Evolutionary conservation across 2,888 invertebrate species (phyloP).

Genomic region (Thymelicus lineola): DNA sequence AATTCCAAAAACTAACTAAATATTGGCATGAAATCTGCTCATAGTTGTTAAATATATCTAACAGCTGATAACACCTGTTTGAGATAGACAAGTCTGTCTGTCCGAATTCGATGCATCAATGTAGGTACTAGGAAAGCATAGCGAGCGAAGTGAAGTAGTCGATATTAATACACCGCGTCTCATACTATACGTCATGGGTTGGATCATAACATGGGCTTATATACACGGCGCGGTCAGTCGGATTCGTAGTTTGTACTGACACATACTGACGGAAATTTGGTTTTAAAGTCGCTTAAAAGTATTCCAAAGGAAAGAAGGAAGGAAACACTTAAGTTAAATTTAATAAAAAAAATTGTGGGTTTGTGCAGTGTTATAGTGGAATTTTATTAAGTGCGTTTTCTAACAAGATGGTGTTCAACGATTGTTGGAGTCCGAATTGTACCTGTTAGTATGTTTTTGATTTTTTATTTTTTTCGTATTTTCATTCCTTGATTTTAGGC

Average conservation of each 20-base stretch:
- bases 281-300: neutral
- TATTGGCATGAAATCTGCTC: too few relatives aligned
- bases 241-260: neutral
- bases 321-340: too few relatives aligned
- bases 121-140: conserved; percentile 36
- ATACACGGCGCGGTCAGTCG: neutral
- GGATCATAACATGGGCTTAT: neutral
- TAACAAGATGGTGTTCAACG: conserved; percentile 69
- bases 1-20: too few relatives aligned
- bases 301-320: too few relatives aligned
- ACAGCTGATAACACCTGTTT: too few relatives aligned
- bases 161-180: conserved; percentile 68
- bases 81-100: too few relatives aligned
- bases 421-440: conserved; percentile 68
- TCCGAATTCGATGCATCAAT: too few relatives aligned
- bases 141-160: conserved; percentile 44
- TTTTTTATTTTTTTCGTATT: neutral
- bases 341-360: neutral
- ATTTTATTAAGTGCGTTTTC: neutral
- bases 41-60: too few relatives aligned
- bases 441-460: conserved; percentile 55
- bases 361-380: neutral
- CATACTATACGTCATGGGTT: neutral
- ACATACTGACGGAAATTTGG: too few relatives aligned
- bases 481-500: neutral